Evolutionary conservation across 2,797 vertebrate species (phyloP).

Genomic region (Myotis planiceps): DNA sequence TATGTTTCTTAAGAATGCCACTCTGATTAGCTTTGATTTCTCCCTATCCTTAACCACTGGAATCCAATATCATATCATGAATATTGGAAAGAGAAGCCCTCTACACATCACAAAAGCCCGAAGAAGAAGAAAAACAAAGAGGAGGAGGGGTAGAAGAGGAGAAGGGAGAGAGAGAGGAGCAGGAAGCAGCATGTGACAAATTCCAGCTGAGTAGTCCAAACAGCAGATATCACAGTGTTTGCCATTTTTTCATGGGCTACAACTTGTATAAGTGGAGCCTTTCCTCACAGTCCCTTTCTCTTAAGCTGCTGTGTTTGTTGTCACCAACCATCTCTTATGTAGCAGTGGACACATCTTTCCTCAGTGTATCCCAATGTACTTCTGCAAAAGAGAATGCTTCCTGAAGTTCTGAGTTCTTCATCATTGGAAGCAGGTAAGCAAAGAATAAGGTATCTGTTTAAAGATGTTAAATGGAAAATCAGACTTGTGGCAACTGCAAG

Average conservation of each 20-base stretch:
- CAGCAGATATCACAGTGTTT: neutral
- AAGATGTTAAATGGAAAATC: neutral
- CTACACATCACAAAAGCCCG: neutral
- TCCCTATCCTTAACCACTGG: neutral
- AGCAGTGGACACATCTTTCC: neutral
- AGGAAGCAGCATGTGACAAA: neutral
- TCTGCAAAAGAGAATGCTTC: neutral
- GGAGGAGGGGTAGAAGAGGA: neutral
- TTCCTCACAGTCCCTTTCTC: neutral
- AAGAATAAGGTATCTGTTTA: neutral
- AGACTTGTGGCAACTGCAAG: neutral
- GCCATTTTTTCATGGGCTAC: neutral
- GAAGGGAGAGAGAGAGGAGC: neutral
- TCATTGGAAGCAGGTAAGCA: neutral
- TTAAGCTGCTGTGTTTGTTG: neutral
- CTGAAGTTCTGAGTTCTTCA: neutral
- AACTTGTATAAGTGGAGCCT: neutral
- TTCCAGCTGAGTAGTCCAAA: neutral
- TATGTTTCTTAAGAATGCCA: neutral
- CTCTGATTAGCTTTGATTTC: neutral
- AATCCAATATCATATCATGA: neutral
- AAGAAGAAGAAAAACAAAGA: neutral
- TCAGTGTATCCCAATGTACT: neutral
- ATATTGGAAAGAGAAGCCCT: neutral
- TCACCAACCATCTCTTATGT: neutral